Evolutionary conservation across 2,888 invertebrate species (phyloP).

Genomic region (Cataglyphis albicans): DNA sequence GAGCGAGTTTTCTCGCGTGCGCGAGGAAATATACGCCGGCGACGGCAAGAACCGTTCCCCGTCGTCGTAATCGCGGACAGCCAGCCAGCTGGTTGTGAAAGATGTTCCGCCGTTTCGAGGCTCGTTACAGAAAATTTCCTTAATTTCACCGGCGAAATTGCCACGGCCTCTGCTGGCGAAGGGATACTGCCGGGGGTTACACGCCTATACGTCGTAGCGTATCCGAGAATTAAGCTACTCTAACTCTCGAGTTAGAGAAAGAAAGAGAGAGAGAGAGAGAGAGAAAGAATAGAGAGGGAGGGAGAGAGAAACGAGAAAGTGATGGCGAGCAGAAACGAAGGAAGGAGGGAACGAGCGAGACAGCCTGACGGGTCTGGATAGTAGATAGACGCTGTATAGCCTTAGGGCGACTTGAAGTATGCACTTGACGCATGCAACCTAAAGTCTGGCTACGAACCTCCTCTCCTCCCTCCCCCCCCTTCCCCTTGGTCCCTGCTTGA

Average conservation of each 20-base stretch:
- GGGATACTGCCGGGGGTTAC: conserved; percentile 34
- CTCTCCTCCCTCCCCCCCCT: conserved; percentile 42
- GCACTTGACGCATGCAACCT: conserved; percentile 82
- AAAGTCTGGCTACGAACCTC: conserved; percentile 54
- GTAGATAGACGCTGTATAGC: conserved; percentile 68
- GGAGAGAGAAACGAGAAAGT: conserved; percentile 40
- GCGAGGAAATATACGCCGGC: conserved; percentile 45
- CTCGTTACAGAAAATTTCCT: conserved; percentile 71
- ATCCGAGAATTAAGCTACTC: conserved; percentile 66
- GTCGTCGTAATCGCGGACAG: conserved; percentile 54
- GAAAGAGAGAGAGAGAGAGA: conserved; percentile 27
- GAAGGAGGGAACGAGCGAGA: conserved; percentile 31
- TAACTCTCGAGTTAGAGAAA: conserved; percentile 46
- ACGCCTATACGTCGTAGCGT: conserved; percentile 58
- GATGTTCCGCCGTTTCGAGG: conserved; percentile 56
- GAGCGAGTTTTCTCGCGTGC: conserved; percentile 53
- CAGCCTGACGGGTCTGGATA: conserved; percentile 33
- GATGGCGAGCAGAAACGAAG: conserved; percentile 45
- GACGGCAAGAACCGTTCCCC: conserved; percentile 8
- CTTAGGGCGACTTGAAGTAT: conserved; percentile 80
- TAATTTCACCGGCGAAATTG: conserved; percentile 72
- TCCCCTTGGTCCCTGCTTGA: conserved; percentile 20
- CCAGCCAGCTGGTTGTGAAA: conserved; percentile 43
- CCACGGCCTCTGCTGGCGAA: conserved; percentile 57
- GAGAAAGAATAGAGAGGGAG: conserved; percentile 21